Base-by-base conservation (phyloP, 2,888 invertebrate genomes). In the Diadegma fenestrale region DNA sequence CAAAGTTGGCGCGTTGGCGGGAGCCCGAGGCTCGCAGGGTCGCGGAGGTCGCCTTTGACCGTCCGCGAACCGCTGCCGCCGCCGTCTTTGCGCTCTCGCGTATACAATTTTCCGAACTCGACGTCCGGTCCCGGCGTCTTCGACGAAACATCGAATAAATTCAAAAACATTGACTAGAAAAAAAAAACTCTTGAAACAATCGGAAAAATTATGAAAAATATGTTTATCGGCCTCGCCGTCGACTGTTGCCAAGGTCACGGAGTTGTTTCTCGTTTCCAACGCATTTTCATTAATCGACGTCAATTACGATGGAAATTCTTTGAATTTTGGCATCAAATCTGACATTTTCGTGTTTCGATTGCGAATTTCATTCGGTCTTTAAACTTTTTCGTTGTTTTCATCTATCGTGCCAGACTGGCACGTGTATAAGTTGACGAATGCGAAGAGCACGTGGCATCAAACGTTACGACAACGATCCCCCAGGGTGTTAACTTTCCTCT, bases 371-470 rank as follows among this genome's bases (percentile, higher is more conserved):
- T 14, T 6, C 58, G 26, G 2, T n/a, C 64, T 8, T 33, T 30
- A 8, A 54, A 61, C 30, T 30, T n/a, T 37, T n/a, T 64, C 37
- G 17, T 33, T 64, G 17, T 33, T 33, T n/a, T 33, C 17, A 22
- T 26, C 14, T 26, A 5, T 14, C 14, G 14, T 5, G 2, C 1
- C 58, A 10, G 54, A 58, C 58, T 14, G 58, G 5, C 58, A 58
- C 58, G 58, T 58, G 58, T 6, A 26, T 58, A 58, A 26, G 33
- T 64, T 64, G 64, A 30, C 63, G 75, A 75, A 73, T 64, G 76
- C 64, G 72, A 78, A 51, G 45, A 85, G 77, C 88, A 88, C 88
- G 88, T 88, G 83, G 85, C 86, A 82, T 85, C 88, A 82, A 82
- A 80, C 87, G 88, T 85, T 80, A 81, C 81, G 68, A 76, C 72